Conservation (phyloP, 2,113 vertebrate species). For the Mesoclemmys tuberculata region DNA sequence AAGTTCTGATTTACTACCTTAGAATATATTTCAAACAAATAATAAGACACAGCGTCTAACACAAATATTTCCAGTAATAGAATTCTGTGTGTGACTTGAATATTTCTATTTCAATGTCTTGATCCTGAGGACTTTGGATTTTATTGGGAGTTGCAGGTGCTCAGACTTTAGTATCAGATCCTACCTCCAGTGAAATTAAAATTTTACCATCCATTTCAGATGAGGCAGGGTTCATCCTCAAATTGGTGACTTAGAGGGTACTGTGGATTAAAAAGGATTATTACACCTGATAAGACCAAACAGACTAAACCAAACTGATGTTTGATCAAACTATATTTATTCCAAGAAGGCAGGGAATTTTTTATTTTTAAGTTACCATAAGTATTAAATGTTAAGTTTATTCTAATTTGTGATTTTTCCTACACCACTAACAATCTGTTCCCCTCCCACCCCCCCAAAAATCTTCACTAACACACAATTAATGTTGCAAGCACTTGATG, state of each 20-base stretch:
- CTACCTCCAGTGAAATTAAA: not conserved
- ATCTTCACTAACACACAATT: not conserved
- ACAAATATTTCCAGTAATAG: conserved; percentile 15
- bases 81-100: not conserved
- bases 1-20: conserved; percentile 58
- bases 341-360: not conserved
- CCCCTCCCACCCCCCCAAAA: not conserved
- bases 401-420: not conserved
- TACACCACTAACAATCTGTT: not conserved
- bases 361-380: not conserved
- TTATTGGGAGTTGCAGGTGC: not conserved
- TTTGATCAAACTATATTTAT: not conserved
- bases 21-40: conserved; percentile 61
- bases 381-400: not conserved
- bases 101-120: not conserved
- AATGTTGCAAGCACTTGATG: not conserved
- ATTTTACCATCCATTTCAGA: not conserved
- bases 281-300: not conserved
- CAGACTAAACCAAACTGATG: not conserved
- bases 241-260: not conserved
- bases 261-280: not conserved
- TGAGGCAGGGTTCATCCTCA: not conserved
- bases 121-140: not conserved
- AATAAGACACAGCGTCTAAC: conserved; percentile 59
- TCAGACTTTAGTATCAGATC: not conserved